These are phyloP conservation scores for Corythoichthys intestinalis DNA, from an alignment of 2,113 vertebrate genomes.

Conservation along the genomic window DNA sequence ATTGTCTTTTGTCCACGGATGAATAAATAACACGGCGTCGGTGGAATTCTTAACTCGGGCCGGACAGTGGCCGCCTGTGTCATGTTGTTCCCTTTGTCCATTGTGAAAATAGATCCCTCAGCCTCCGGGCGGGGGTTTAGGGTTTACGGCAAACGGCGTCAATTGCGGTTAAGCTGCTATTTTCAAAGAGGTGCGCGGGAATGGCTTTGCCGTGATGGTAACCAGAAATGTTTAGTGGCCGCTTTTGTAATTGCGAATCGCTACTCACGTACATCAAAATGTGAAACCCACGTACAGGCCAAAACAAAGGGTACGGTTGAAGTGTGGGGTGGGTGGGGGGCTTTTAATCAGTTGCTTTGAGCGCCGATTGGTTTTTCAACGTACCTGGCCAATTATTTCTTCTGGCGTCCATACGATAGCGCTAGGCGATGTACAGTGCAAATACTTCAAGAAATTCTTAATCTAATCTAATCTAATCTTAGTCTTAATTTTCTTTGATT, in stretches of 20 bases:
- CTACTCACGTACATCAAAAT: background rate
- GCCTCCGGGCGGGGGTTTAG: background rate
- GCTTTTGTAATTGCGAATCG: background rate
- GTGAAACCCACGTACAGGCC: background rate
- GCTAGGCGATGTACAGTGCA: too few species aligned
- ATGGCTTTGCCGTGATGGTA: background rate
- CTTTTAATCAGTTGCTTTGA: too few species aligned
- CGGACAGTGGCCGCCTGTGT: background rate
- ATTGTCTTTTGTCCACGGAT: conserved; percentile 14
- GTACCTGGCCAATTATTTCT: too few species aligned
- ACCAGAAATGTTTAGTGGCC: too few species aligned
- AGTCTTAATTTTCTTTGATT: too few species aligned
- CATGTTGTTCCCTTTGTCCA: background rate
- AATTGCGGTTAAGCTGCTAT: background rate
- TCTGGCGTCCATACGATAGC: too few species aligned
- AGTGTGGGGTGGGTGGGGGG: too few species aligned
- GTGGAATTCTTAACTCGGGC: conserved; percentile 11
- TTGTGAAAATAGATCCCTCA: background rate
- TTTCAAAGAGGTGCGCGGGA: background rate
- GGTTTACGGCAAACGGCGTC: background rate
- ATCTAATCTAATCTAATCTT: too few species aligned
- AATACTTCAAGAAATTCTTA: too few species aligned
- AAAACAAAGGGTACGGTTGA: background rate
- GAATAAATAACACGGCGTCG: conserved; percentile 13
- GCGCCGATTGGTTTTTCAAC: too few species aligned